Base-by-base conservation (phyloP, 2,113 vertebrate species). In the Rhinoderma darwinii region DNA sequence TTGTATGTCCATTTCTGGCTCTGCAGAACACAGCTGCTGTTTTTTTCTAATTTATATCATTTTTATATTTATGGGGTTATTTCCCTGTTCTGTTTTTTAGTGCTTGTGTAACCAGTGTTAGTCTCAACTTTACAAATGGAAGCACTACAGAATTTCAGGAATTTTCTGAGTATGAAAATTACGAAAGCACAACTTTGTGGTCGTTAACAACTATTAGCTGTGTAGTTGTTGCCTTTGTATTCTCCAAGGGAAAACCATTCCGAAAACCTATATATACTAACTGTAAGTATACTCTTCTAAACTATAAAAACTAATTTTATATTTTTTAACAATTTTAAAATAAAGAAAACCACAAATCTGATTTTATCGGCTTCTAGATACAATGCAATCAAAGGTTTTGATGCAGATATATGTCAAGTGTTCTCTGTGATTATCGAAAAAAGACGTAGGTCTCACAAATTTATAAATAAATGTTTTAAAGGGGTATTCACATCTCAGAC, bases 231-330 rank as follows among this genome's bases (percentile, higher is more conserved):
- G 93, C 92, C 0, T 94, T 94, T 0, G 30, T 93, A 68, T 94
- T 94, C 82, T 94, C 92, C 73, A 95, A 95, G 82, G 92, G 92
- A 84, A 95, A 92, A 17, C 92, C 94, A 0, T 96, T 95, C 88
- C 27, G 90, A 81, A 94, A 94, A 84, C 91, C 93, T 66, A 88
- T 94, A 89, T 94, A 94, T 32, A 92, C 92, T 20, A 95, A 93
- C 84, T 89, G 93, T 93, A 75, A 95, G 93, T 92, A 89, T 76
- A 5, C 17, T 37, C 5, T 47, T n/a, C n/a, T 27, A 44, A 54
- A 4, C 3, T 3, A 54, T 22, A 22, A 7, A 2, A 22, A 54
- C n/a, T n/a, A n/a, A n/a, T n/a, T n/a, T n/a, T 54, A 54, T 22
- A 10, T 50, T 14, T 9, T 50, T 50, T 50, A 2, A 50, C 47